Conservation (phyloP, 2,113 vertebrate species). For the Penelope pileata region DNA sequence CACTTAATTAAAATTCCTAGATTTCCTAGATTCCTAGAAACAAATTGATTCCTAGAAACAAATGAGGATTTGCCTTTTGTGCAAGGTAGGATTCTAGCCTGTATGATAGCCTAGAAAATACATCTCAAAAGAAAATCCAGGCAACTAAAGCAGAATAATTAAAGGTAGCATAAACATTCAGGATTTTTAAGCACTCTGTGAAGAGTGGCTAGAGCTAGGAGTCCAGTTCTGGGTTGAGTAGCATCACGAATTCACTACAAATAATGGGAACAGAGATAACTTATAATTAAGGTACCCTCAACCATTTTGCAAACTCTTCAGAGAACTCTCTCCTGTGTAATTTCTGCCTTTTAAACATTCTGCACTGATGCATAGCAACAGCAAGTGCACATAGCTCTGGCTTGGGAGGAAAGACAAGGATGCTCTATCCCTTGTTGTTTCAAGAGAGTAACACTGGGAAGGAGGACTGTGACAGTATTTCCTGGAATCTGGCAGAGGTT, state of each 20-base stretch:
- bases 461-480: not conserved
- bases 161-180: not conserved
- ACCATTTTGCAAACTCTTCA: not conserved
- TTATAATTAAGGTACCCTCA: not conserved
- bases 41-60: not conserved
- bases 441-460: not conserved
- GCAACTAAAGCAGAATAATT: not conserved
- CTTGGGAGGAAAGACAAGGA: not conserved
- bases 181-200: not conserved
- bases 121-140: conserved; percentile 2
- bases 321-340: not conserved
- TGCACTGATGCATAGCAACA: not conserved
- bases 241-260: not conserved
- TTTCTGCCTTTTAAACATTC: conserved; percentile 11
- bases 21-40: not conserved
- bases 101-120: not conserved
- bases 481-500: not conserved
- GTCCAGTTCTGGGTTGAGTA: not conserved
- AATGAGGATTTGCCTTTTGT: not conserved
- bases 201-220: not conserved
- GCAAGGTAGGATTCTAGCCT: not conserved
- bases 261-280: not conserved
- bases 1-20: not conserved
- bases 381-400: not conserved
- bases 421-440: not conserved